Evolutionary conservation across 2,113 vertebrate genomes (phyloP).

Genomic region (Urocynchramus pylzowi): DNA sequence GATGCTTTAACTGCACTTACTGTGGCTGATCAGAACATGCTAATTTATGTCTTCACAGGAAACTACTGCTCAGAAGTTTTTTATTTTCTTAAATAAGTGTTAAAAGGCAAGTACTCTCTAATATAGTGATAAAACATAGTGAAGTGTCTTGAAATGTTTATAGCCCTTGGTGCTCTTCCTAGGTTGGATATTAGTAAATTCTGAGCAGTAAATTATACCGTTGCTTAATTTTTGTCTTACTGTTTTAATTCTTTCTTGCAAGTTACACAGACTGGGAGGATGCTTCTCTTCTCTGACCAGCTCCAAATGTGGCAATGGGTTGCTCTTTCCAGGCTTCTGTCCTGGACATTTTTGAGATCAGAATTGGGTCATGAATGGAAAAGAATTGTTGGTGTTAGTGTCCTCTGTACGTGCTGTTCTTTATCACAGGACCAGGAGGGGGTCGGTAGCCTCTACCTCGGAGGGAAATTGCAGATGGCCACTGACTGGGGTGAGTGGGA

Average conservation of each 20-base stretch:
- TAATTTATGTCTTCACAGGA: conserved; percentile 35
- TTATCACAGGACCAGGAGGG: background rate
- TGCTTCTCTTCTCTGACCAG: background rate
- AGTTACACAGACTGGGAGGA: background rate
- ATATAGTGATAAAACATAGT: conserved; percentile 56
- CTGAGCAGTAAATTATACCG: conserved; percentile 27
- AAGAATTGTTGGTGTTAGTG: background rate
- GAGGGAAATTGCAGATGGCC: background rate
- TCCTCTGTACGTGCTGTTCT: background rate
- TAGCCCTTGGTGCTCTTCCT: conserved; percentile 32
- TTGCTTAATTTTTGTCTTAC: conserved; percentile 53
- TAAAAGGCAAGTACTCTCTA: conserved; percentile 55
- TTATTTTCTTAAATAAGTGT: conserved; percentile 55
- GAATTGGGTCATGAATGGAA: background rate
- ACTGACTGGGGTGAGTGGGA: background rate
- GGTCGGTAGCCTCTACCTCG: background rate
- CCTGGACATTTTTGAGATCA: background rate
- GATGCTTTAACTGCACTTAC: background rate
- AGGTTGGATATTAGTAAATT: conserved; percentile 61
- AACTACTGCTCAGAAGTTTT: conserved; percentile 43
- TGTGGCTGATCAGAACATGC: background rate
- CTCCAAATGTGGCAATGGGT: background rate
- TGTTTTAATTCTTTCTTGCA: conserved; percentile 28
- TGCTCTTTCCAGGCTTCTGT: background rate
- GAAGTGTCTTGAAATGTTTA: conserved; percentile 60